Evolutionary conservation across 2,113 vertebrate genomes (phyloP).

Genomic region (Dicrurus megarhynchus): DNA sequence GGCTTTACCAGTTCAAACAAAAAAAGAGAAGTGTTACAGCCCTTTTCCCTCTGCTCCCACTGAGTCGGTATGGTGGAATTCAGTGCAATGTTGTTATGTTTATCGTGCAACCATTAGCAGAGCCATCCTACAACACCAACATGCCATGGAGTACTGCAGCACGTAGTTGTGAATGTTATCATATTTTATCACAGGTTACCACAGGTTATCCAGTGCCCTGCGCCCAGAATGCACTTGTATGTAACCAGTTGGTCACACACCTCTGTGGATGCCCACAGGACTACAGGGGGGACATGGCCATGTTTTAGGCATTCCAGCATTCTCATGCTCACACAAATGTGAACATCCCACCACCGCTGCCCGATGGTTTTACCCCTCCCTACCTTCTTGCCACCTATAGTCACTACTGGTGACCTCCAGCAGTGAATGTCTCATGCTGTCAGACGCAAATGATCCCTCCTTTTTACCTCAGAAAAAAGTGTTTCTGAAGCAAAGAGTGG

Average conservation of each 20-base stretch:
- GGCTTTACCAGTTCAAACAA: not conserved
- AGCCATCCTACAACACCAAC: not conserved
- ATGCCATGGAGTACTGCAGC: not conserved
- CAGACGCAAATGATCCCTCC: rapidly evolving
- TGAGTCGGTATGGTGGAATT: not conserved
- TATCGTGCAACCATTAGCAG: not conserved
- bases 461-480: not conserved
- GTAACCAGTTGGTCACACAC: too few relatives aligned
- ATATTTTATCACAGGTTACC: not conserved
- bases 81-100: not conserved
- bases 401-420: not conserved
- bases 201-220: not conserved
- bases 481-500: not conserved
- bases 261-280: rapidly evolving
- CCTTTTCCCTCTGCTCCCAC: not conserved
- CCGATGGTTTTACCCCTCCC: not conserved
- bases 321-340: not conserved
- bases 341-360: not conserved
- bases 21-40: rapidly evolving
- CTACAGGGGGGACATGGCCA: rapidly evolving
- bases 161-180: not conserved
- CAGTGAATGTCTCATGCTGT: not conserved
- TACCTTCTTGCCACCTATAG: not conserved
- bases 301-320: not conserved
- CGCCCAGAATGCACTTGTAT: rapidly evolving